Conservation (phyloP, 2,888 invertebrate species). For the Melieria crassipennis region DNA sequence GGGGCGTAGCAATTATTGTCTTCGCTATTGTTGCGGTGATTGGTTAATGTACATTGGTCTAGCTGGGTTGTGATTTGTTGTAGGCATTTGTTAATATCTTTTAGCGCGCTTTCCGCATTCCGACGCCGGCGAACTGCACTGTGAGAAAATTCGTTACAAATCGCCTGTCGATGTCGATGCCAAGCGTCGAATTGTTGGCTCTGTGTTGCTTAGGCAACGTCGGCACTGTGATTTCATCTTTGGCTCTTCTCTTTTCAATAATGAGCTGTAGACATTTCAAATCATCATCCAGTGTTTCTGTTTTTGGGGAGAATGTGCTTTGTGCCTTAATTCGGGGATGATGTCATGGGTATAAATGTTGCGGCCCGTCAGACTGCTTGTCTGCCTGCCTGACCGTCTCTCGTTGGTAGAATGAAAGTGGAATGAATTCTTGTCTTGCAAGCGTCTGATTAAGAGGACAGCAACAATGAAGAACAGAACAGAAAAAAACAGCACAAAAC, state of each 20-base stretch:
- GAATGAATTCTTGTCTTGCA: constrained; percentile 2
- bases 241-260: background rate
- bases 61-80: too few species aligned
- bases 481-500: too few species aligned
- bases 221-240: background rate
- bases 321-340: background rate
- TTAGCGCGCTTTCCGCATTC: too few species aligned
- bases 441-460: background rate
- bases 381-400: background rate
- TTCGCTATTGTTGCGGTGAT: too few species aligned
- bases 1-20: too few species aligned
- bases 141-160: background rate
- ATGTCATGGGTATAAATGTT: background rate
- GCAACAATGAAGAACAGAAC: background rate
- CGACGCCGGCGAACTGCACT: background rate
- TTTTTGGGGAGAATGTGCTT: background rate
- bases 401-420: constrained; percentile 1
- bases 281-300: constrained; percentile 1
- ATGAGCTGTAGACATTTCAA: constrained; percentile 5
- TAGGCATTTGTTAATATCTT: too few species aligned
- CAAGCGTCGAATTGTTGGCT: background rate
- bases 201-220: background rate
- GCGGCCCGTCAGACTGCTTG: too few species aligned
- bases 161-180: background rate
- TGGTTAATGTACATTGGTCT: too few species aligned